These are phyloP conservation scores for Drosophila dunni DNA, from an alignment of 1,140 invertebrate species.

Conservation along the genomic window DNA sequence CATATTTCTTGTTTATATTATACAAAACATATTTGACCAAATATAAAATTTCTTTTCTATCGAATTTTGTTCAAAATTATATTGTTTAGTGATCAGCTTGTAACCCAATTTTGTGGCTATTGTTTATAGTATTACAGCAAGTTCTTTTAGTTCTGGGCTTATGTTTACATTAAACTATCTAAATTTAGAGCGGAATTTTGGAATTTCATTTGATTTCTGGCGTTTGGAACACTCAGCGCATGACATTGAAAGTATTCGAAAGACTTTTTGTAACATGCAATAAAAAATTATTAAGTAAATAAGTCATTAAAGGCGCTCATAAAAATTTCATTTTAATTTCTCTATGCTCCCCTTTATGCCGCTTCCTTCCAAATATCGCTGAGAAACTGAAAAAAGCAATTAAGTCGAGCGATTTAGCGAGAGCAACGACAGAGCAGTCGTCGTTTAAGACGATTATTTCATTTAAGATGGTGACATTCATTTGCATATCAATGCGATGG, in stretches of 20 bases:
- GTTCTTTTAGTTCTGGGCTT: slow-evolving; percentile 30
- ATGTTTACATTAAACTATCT: slow-evolving; percentile 57
- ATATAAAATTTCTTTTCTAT: slow-evolving; percentile 4
- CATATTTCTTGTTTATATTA: neutral
- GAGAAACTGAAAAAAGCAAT: slow-evolving; percentile 61
- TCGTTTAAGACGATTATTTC: slow-evolving; percentile 83
- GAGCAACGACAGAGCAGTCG: slow-evolving; percentile 28
- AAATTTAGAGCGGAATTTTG: slow-evolving; percentile 56
- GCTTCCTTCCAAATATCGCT: neutral
- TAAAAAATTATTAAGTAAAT: slow-evolving; percentile 63
- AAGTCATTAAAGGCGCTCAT: slow-evolving; percentile 68
- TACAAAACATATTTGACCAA: neutral
- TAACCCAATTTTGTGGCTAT: slow-evolving; percentile 63
- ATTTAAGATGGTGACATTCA: slow-evolving; percentile 83
- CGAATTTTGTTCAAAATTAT: slow-evolving; percentile 24
- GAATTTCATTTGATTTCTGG: slow-evolving; percentile 25
- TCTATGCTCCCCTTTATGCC: neutral
- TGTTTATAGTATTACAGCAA: slow-evolving; percentile 52
- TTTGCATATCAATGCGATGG: slow-evolving; percentile 78
- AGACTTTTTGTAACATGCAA: slow-evolving; percentile 29
- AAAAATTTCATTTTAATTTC: slow-evolving; percentile 40
- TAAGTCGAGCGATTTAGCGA: slow-evolving; percentile 56
- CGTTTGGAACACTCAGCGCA: neutral
- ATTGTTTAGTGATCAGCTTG: slow-evolving; percentile 59
- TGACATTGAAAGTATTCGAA: slow-evolving; percentile 65